Evolutionary conservation across 2,113 vertebrate genomes (phyloP), one percentile per base, ranked within the genome.

Genomic region (Balaeniceps rex): DNA sequence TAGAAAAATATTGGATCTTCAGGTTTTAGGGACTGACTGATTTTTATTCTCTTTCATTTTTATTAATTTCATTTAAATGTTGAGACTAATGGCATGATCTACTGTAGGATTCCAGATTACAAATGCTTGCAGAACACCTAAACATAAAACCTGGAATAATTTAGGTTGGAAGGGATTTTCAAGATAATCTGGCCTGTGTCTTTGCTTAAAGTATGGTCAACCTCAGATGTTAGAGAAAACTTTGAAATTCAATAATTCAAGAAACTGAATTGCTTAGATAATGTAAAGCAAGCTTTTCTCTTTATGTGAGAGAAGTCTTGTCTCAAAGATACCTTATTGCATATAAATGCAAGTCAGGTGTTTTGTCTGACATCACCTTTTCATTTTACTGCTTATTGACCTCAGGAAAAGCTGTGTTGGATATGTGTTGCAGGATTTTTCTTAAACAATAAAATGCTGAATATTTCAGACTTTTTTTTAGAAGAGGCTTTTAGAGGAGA

Each of bases 51-150:
- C 63, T 79, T 66, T 71, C 0, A 11, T 55, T 79, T 49, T 23
- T 63, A 26, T 24, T 64, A 17, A 38, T 87, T 68, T 33, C 3
- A 54, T 70, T 63, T 26, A 70, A 36, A 46, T 58, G 3, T 63
- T 63, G 51, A 83, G 15, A 42, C 19, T 66, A 64, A 71, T 34
- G 14, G 3, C 5, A 24, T 0, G 0, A 21, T 78, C 5, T 66
- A 0, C 17, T 58, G 46, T 31, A 51, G 38, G 25, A 49, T 61
- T 90, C 17, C 19, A 33, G 29, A 57, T 78, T 36, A 61, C 33
- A 78, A 77, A 69, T 75, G 22, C 6, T 77, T 77, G 17, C 29
- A 63, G 34, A 90, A 61, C 29, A 66, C 8, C 14, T 71, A 28
- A 81, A 70, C 8, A 4, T 47, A 70, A 66, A 90, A 58, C 4